Conservation (phyloP, 2,113 vertebrate species). For the Chaetodon trifascialis region DNA sequence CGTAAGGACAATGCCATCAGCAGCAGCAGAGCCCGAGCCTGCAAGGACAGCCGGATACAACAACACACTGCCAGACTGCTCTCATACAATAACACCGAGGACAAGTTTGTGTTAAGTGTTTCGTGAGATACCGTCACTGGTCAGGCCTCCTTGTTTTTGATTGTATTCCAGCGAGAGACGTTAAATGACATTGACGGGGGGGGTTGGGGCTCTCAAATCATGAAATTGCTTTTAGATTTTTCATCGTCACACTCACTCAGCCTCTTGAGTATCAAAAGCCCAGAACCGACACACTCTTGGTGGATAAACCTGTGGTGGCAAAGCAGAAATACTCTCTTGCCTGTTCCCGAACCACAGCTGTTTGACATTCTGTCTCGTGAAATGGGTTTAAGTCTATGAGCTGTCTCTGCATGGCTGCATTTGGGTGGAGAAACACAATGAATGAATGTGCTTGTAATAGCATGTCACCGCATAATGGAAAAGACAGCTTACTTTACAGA, state of each 20-base stretch:
- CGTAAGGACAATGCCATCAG: conserved; percentile 62
- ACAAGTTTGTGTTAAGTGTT: conserved; percentile 24
- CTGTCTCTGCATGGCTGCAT: conserved; percentile 63
- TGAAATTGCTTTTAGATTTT: conserved; percentile 45
- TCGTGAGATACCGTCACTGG: not conserved
- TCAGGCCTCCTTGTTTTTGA: conserved; percentile 6
- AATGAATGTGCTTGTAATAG: conserved; percentile 72
- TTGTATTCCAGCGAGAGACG: not conserved
- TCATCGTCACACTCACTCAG: conserved; percentile 18
- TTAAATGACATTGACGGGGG: conserved; percentile 16
- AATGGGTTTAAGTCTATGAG: conserved; percentile 50
- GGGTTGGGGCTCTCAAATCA: not conserved
- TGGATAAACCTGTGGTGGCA: conserved; percentile 39
- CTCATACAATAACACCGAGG: conserved; percentile 35
- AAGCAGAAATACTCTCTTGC: conserved; percentile 16
- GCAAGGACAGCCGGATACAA: conserved; percentile 59
- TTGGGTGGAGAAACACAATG: conserved; percentile 74
- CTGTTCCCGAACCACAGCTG: conserved; percentile 52
- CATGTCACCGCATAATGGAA: conserved; percentile 69
- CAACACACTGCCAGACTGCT: conserved; percentile 38
- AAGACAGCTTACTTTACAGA: conserved; percentile 73
- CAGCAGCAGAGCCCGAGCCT: conserved; percentile 39
- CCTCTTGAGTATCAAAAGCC: conserved; percentile 36
- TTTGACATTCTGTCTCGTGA: conserved; percentile 61
- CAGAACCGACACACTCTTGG: conserved; percentile 6